A percentile compares a stretch with the other conserved stretches of the same genome.
These are phyloP conservation scores for Formica selysi DNA, from an alignment of 1,140 invertebrate species.

Conservation along the genomic window DNA sequence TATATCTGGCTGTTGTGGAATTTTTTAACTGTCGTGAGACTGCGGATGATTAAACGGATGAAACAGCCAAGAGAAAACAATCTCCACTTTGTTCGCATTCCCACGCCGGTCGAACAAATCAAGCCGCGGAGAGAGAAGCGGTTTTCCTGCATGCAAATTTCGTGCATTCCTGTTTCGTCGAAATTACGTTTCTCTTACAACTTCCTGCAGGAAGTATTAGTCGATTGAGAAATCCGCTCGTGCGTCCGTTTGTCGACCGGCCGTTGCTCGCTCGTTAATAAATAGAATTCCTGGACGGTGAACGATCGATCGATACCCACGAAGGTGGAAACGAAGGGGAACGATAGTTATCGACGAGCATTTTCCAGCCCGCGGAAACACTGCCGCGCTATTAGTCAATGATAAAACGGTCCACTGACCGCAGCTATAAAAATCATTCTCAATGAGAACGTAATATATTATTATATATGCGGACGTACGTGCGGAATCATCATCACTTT, in stretches of 20 bases:
- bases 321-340: constrained; percentile 40
- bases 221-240: constrained; percentile 17
- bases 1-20: not conserved
- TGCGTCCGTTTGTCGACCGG: constrained; percentile 16
- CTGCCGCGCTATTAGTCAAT: constrained; percentile 61
- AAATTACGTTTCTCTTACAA: constrained; percentile 55
- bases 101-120: constrained; percentile 28
- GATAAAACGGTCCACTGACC: constrained; percentile 48
- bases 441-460: constrained; percentile 22
- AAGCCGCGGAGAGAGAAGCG: constrained; percentile 21
- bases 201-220: constrained; percentile 47
- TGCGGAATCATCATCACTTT: not conserved
- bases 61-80: constrained; percentile 32
- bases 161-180: constrained; percentile 47
- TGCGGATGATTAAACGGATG: constrained; percentile 8
- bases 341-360: constrained; percentile 36
- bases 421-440: constrained; percentile 42
- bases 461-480: not conserved
- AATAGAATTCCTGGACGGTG: constrained; percentile 47
- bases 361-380: constrained; percentile 30
- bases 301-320: constrained; percentile 45
- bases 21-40: constrained; percentile 4
- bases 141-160: constrained; percentile 53
- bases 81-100: constrained; percentile 35
- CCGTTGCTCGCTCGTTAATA: constrained; percentile 48